Evolutionary conservation across 2,888 invertebrate species (phyloP).

Genomic region (Hyposoter didymator): DNA sequence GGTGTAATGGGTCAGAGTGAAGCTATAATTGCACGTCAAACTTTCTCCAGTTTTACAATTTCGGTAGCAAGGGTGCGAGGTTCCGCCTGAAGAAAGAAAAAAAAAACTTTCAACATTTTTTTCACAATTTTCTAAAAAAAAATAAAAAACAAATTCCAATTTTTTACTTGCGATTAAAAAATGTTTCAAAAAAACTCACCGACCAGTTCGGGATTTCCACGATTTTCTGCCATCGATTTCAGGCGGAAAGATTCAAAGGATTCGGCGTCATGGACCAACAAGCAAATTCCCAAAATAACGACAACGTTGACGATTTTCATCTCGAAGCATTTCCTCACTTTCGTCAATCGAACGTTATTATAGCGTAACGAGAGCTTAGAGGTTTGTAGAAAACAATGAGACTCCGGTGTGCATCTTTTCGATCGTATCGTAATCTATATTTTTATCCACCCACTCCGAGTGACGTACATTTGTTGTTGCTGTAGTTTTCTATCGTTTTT

Average conservation of each 20-base stretch:
- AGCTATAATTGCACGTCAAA: conserved; percentile 73
- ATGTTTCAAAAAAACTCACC: conserved; percentile 55
- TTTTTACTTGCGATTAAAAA: too few species aligned
- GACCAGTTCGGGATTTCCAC: conserved; percentile 65
- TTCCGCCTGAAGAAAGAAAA: conserved; percentile 62
- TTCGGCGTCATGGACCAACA: neutral
- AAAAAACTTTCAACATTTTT: neutral
- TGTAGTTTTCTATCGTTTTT: neutral
- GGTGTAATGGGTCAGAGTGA: conserved; percentile 74
- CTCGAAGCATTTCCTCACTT: too few species aligned
- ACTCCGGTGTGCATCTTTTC: conserved; percentile 11
- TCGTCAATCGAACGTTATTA: neutral
- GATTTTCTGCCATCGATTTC: conserved; percentile 53
- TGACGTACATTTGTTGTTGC: conserved; percentile 39
- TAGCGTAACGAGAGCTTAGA: neutral
- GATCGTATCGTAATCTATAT: conserved; percentile 57
- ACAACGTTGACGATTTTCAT: conserved; percentile 12
- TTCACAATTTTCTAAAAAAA: too few species aligned
- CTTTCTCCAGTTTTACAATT: conserved; percentile 70
- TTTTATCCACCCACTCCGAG: conserved; percentile 50
- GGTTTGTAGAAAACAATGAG: conserved; percentile 7
- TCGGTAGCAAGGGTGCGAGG: conserved; percentile 73
- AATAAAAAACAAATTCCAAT: too few species aligned
- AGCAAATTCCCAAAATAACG: neutral
- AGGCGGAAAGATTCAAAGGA: conserved; percentile 54